Conservation (phyloP, 2,797 vertebrate species). For the Enteromius paludinosus region DNA sequence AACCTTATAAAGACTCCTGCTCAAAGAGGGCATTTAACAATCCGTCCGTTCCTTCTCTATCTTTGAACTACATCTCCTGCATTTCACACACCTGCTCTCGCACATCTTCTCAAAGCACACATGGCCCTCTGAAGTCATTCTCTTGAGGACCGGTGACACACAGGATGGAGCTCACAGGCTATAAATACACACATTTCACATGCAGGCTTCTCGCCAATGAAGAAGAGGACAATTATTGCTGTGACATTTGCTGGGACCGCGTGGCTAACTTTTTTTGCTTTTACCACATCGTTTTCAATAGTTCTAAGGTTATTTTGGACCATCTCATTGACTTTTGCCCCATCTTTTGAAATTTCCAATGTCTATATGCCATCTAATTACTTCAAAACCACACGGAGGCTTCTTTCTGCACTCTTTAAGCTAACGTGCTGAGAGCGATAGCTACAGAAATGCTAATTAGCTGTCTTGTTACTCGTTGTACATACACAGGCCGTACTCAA, state of each 20-base stretch:
- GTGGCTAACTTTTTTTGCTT: conserved; percentile 74
- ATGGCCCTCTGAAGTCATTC: conserved; percentile 70
- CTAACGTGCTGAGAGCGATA: not conserved
- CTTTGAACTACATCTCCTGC: conserved; percentile 43
- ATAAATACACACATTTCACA: conserved; percentile 77
- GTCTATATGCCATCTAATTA: conserved; percentile 50
- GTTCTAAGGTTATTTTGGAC: conserved; percentile 54
- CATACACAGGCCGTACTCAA: not conserved
- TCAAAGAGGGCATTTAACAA: conserved; percentile 49
- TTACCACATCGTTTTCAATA: conserved; percentile 71
- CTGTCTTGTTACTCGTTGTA: conserved; percentile 21
- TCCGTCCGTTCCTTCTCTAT: conserved; percentile 51
- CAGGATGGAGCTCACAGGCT: conserved; percentile 66
- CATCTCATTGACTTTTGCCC: conserved; percentile 11
- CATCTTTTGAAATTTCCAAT: conserved; percentile 21
- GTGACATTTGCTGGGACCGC: conserved; percentile 75
- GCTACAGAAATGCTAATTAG: conserved; percentile 41
- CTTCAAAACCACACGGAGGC: conserved; percentile 15
- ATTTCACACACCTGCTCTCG: conserved; percentile 37
- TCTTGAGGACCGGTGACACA: conserved; percentile 74
- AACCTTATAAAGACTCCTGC: conserved; percentile 34
- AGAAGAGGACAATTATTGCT: conserved; percentile 78
- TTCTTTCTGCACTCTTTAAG: not conserved
- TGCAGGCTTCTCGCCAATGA: conserved; percentile 67
- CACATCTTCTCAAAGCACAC: conserved; percentile 33